phyloP scores from a whole-genome alignment of 2,888 invertebrate species.

The Drosophila antonietae region DNA sequence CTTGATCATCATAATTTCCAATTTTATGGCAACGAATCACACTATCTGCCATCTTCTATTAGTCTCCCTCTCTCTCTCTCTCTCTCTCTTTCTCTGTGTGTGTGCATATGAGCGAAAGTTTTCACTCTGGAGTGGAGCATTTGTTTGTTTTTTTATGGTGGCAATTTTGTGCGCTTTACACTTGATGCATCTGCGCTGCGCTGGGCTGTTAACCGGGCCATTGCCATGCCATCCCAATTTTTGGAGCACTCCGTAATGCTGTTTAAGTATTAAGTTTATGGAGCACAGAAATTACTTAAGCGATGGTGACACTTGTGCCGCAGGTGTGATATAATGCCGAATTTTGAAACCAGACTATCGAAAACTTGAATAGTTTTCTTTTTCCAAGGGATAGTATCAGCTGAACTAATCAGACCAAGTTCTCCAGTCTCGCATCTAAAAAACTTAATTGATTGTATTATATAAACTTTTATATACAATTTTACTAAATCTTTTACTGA shows the following conservation, averaged over 20 bases:
- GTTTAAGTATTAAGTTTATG: slow-evolving; percentile 43
- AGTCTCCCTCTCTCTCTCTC: not conserved
- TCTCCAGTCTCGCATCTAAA: no score
- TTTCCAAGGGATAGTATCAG: no score
- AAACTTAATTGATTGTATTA: no score
- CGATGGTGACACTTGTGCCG: slow-evolving; percentile 23
- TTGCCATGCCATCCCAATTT: slow-evolving; percentile 45
- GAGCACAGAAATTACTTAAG: slow-evolving; percentile 26
- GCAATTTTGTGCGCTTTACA: slow-evolving; percentile 57
- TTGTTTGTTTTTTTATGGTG: slow-evolving; percentile 40
- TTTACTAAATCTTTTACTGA: no score
- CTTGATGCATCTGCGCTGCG: slow-evolving; percentile 53
- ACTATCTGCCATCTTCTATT: slow-evolving; percentile 49
- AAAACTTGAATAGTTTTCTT: not conserved
- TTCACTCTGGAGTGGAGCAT: slow-evolving; percentile 36
- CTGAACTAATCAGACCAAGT: no score
- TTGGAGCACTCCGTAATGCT: slow-evolving; percentile 34
- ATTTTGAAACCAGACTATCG: not conserved
- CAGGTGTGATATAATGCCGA: not conserved
- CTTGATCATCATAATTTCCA: slow-evolving; percentile 62
- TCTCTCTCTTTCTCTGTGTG: not conserved
- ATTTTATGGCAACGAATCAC: slow-evolving; percentile 52
- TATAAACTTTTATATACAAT: no score
- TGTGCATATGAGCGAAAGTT: slow-evolving; percentile 52
- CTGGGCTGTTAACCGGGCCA: slow-evolving; percentile 48